phyloP scores from a whole-genome alignment of 1,140 invertebrate genomes.

The Triops longicaudatus region DNA sequence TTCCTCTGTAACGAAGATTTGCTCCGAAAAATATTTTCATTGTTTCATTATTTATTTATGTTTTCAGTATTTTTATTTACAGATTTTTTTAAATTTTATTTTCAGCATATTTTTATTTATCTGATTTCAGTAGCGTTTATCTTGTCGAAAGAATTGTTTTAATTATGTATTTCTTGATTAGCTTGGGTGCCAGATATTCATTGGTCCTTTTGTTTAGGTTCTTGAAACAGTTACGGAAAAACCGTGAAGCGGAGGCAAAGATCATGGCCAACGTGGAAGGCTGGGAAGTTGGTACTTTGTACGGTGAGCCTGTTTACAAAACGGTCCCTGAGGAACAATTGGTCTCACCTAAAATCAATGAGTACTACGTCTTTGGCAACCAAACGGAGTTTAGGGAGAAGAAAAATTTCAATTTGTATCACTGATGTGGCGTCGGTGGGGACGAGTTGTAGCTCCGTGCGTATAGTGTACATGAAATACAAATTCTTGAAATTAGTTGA shows the following conservation, averaged over 20 bases:
- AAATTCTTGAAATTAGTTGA: neutral
- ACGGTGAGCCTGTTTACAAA: constrained; percentile 70
- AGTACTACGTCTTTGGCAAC: constrained; percentile 52
- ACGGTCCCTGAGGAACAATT: constrained; percentile 46
- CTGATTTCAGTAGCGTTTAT: too few species aligned
- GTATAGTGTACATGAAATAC: constrained; percentile 1
- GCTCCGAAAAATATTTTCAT: too few species aligned
- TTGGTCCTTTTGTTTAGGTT: constrained; percentile 45
- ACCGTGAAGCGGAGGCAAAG: constrained; percentile 72
- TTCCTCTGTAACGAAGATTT: too few species aligned
- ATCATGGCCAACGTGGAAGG: constrained; percentile 79
- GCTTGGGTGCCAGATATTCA: too few species aligned
- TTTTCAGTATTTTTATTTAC: too few species aligned
- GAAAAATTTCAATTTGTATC: neutral
- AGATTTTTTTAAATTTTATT: too few species aligned
- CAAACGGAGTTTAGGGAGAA: neutral
- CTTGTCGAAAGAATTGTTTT: too few species aligned
- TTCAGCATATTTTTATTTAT: too few species aligned
- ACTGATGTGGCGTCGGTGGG: neutral
- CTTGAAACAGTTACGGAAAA: constrained; percentile 66
- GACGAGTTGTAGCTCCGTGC: neutral
- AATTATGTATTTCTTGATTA: too few species aligned
- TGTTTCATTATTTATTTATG: too few species aligned
- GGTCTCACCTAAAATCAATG: constrained; percentile 51
- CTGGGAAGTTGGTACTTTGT: constrained; percentile 78